These are phyloP conservation scores for Anarrhichthys ocellatus DNA, from an alignment of 2,113 vertebrate genomes.

Conservation along the genomic window DNA sequence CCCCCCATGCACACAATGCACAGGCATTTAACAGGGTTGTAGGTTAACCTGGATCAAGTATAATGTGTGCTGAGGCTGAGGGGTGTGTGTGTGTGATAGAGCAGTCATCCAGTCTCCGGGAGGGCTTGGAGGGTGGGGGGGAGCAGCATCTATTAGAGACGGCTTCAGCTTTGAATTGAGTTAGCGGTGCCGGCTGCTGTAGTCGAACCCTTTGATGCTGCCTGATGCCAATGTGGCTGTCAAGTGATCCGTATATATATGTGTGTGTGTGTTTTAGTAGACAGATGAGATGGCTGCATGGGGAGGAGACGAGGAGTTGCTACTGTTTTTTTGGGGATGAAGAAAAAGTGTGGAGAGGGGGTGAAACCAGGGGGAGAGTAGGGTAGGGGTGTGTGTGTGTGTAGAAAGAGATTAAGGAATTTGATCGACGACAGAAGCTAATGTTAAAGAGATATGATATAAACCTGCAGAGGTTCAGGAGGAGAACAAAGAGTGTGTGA, in stretches of 20 bases:
- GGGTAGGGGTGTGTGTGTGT: conserved; percentile 3
- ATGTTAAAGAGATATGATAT: background rate
- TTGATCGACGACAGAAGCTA: background rate
- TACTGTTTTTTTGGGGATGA: conserved; percentile 23
- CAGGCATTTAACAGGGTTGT: conserved; percentile 56
- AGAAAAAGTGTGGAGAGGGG: conserved; percentile 6
- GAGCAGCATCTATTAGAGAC: conserved; percentile 57
- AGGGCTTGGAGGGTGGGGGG: conserved; percentile 32
- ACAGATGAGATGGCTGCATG: conserved; percentile 44
- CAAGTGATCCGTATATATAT: conserved; percentile 17
- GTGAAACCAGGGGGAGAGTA: conserved; percentile 9
- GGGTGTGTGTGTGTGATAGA: conserved; percentile 34
- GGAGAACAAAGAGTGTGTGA: background rate
- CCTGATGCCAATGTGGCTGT: conserved; percentile 45
- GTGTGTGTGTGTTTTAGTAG: conserved; percentile 24
- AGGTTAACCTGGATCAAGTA: conserved; percentile 72
- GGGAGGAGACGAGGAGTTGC: conserved; percentile 22
- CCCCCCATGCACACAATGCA: conserved; percentile 15
- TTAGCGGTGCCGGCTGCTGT: conserved; percentile 46
- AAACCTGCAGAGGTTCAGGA: background rate
- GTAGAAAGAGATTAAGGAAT: background rate
- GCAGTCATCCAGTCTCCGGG: conserved; percentile 30
- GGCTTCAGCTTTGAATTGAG: conserved; percentile 45
- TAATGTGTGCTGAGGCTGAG: conserved; percentile 55
- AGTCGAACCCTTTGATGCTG: conserved; percentile 60